Conservation (phyloP, 2,888 invertebrate genomes). For the Liodrosophila aerea region DNA sequence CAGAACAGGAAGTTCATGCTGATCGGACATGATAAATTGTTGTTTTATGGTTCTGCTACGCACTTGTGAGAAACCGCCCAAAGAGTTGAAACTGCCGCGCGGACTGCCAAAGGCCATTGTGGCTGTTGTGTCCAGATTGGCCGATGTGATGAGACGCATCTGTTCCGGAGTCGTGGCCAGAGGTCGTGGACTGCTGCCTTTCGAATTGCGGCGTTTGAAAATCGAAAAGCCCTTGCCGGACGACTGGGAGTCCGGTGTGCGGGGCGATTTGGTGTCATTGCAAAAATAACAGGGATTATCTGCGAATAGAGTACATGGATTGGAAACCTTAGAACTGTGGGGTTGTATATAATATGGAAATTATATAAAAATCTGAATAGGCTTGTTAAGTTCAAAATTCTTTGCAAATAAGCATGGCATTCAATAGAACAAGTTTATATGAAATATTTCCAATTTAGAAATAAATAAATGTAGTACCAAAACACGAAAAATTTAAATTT, state of each 20-base stretch:
- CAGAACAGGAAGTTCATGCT: conserved; percentile 65
- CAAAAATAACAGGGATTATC: conserved; percentile 82
- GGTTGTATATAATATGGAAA: not conserved
- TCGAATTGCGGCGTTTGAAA: conserved; percentile 81
- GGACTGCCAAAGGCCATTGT: conserved; percentile 81
- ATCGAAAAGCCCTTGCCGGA: conserved; percentile 80
- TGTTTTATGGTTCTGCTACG: conserved; percentile 55
- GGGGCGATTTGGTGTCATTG: conserved; percentile 82
- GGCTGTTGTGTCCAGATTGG: conserved; percentile 80
- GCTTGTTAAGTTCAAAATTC: too few species aligned
- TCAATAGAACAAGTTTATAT: too few species aligned
- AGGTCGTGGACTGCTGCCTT: conserved; percentile 79
- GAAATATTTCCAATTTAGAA: too few species aligned
- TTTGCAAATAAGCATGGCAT: not conserved
- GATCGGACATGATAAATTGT: conserved; percentile 65
- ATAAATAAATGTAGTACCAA: too few species aligned
- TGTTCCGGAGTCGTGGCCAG: conserved; percentile 72
- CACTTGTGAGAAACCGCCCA: conserved; percentile 80
- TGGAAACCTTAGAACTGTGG: too few species aligned
- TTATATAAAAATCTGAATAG: not conserved
- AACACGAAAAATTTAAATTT: too few species aligned
- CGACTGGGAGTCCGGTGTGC: conserved; percentile 80
- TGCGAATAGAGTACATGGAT: conserved; percentile 61
- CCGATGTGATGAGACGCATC: conserved; percentile 81
- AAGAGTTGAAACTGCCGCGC: conserved; percentile 80